Percentiles rank a stretch among this genome's conserved stretches.
These are phyloP conservation scores for Choristoneura rosaceana DNA, from an alignment of 2,888 invertebrate genomes.

Conservation along the genomic window DNA sequence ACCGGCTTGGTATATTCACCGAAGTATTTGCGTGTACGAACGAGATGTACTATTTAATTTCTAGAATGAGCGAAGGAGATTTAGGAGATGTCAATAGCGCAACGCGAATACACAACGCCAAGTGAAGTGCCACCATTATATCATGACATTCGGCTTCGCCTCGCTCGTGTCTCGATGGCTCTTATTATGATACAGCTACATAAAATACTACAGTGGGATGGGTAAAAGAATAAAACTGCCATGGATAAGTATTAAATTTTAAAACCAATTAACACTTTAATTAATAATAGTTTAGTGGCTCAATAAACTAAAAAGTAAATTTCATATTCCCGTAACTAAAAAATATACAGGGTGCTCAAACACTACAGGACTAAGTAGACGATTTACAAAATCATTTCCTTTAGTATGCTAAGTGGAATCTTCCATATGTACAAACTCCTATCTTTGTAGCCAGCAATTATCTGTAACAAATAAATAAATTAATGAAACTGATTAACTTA, in stretches of 20 bases:
- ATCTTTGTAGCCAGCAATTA: conserved; percentile 89
- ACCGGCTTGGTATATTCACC: too few relatives aligned
- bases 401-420: conserved; percentile 82
- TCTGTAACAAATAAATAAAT: conserved; percentile 76
- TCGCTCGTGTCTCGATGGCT: too few relatives aligned
- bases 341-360: conserved; percentile 48
- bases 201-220: neutral
- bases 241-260: conserved; percentile 4
- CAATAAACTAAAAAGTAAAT: conserved; percentile 50
- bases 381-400: conserved; percentile 80
- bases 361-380: conserved; percentile 54
- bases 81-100: too few relatives aligned
- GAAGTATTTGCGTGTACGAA: too few relatives aligned
- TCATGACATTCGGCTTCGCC: too few relatives aligned
- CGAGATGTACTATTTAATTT: too few relatives aligned
- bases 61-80: too few relatives aligned
- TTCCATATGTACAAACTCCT: conserved; percentile 87
- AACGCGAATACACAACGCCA: too few relatives aligned
- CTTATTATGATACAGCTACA: too few relatives aligned
- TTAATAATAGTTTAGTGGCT: conserved; percentile 34
- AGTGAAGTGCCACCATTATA: too few relatives aligned
- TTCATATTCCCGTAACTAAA: conserved; percentile 29
- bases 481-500: neutral
- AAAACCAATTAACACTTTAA: conserved; percentile 42
- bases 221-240: neutral